Conservation (phyloP, 2,888 invertebrate genomes). For the Standfussiana lucernea region DNA sequence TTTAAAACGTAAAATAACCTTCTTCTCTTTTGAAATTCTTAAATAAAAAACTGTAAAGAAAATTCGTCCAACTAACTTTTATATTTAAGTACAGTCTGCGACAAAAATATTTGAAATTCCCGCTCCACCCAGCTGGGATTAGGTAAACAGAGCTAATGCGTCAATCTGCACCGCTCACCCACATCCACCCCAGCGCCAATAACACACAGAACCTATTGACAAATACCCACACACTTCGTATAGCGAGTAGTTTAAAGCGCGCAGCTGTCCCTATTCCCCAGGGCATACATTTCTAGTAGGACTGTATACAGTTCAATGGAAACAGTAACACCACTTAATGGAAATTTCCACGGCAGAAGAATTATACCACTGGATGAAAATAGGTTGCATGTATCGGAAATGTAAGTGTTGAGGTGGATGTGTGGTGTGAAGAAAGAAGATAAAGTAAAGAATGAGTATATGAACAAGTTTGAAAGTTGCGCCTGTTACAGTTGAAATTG, state of each 20-base stretch:
- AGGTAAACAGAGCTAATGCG: conserved; percentile 40
- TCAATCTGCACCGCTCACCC: conserved; percentile 31
- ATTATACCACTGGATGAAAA: too few species aligned
- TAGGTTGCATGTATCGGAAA: too few species aligned
- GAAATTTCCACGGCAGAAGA: background rate
- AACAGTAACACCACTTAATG: conserved; percentile 12
- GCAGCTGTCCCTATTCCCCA: conserved; percentile 48
- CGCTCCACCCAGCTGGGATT: conserved; percentile 4
- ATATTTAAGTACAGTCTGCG: background rate
- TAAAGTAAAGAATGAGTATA: too few species aligned
- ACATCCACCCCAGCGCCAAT: conserved; percentile 31
- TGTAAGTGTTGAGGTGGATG: too few species aligned
- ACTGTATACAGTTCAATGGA: conserved; percentile 1
- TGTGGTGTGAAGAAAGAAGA: too few species aligned
- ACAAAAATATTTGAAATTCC: background rate
- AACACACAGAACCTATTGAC: conserved; percentile 58
- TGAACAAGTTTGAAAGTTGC: too few species aligned
- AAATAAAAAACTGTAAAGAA: background rate
- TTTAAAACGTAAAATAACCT: background rate
- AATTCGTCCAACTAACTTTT: background rate
- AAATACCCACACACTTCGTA: conserved; percentile 39
- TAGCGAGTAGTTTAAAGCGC: conserved; percentile 57
- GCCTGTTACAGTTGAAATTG: too few species aligned
- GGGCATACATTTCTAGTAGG: conserved; percentile 48
- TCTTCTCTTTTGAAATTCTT: background rate